Conservation (phyloP, 1,140 invertebrate genomes). For the Holotrichia oblita region DNA sequence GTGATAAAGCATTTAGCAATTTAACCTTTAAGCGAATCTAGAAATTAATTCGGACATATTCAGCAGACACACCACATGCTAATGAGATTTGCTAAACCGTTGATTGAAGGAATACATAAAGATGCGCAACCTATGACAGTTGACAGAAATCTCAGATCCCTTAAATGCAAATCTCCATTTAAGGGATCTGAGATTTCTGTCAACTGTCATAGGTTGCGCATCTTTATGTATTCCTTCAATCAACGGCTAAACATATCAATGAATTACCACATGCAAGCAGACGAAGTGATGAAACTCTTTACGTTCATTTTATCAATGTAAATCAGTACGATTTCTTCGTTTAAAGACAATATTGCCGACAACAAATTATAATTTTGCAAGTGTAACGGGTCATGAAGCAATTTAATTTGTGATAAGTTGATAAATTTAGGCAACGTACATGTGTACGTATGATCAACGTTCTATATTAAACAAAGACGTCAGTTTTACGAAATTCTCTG, state of each 20-base stretch:
- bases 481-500: background rate
- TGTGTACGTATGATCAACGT: background rate
- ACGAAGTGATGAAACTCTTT: constrained; percentile 19
- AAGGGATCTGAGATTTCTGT: too few species aligned
- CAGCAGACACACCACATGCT: background rate
- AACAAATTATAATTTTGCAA: background rate
- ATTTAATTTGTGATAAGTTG: background rate
- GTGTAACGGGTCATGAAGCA: background rate
- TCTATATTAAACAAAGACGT: background rate
- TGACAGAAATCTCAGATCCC: too few species aligned
- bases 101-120: too few species aligned
- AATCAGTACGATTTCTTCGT: background rate
- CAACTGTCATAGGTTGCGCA: too few species aligned
- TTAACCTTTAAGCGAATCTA: constrained; percentile 44
- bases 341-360: background rate
- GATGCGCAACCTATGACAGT: too few species aligned
- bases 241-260: constrained; percentile 37
- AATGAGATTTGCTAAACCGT: background rate
- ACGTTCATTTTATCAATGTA: constrained; percentile 1
- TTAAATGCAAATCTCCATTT: too few species aligned
- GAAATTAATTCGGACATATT: constrained; percentile 4
- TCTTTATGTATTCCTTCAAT: too few species aligned
- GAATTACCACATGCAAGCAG: constrained; percentile 21
- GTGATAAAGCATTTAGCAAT: constrained; percentile 46
- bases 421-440: background rate